phyloP scores from a whole-genome alignment of 2,797 vertebrate genomes.

The Brachymystax lenok region DNA sequence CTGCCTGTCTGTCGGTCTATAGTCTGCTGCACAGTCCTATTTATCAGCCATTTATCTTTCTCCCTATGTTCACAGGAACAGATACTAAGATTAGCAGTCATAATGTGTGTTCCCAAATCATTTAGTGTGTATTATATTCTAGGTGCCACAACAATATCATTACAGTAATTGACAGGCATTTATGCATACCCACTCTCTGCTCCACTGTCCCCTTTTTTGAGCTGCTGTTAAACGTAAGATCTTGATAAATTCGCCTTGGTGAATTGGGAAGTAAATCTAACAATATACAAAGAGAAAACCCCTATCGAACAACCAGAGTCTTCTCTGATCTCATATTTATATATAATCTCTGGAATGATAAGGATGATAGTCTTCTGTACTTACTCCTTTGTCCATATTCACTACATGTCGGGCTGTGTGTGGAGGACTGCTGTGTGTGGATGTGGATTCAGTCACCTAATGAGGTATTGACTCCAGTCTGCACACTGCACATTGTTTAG shows the following conservation, averaged over 20 bases:
- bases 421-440: not conserved
- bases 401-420: not conserved
- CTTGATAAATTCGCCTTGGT: not conserved
- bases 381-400: not conserved
- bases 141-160: not conserved
- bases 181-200: not conserved
- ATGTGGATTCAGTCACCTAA: constrained; percentile 65
- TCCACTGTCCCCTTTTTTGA: not conserved
- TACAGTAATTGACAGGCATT: not conserved
- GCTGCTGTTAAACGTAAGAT: not conserved
- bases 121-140: not conserved
- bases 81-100: not conserved
- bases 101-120: not conserved
- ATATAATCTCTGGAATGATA: not conserved
- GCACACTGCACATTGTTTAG: constrained; percentile 82
- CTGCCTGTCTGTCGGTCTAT: not conserved
- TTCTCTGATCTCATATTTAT: not conserved
- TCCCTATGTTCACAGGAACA: not conserved
- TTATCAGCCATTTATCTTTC: not conserved
- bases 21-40: not conserved
- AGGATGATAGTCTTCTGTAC: not conserved
- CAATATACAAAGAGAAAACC: not conserved
- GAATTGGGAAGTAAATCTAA: not conserved
- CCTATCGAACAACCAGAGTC: too few species aligned
- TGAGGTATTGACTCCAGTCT: constrained; percentile 82